Evolutionary conservation across 2,888 invertebrate genomes (phyloP), one percentile per base, ranked within the genome.

Genomic region (Alviniconcha strummeri): DNA sequence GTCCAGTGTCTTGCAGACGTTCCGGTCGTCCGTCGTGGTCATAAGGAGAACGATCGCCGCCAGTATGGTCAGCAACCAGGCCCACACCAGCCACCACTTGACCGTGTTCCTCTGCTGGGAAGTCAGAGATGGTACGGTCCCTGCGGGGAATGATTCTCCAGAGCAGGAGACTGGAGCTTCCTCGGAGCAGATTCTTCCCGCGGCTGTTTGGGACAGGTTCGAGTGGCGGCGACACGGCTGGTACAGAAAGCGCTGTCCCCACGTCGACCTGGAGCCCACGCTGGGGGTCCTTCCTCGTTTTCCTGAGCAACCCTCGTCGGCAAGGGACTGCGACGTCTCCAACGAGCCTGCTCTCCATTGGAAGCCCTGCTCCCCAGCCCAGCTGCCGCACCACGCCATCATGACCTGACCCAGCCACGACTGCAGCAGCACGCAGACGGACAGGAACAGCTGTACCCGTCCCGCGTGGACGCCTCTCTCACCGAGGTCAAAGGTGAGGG

Each of bases 321-420:
- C 19, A 19, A 7, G 19, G 67, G 52, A 13, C 3, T 5, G 8
- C 8, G 79, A 15, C 7, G 11, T 36, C 36, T 78, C 11, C 5
- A 13, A n/a, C 7, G 13, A n/a, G 9, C 8, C 56, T 6, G 13
- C 13, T 13, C 56, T 55, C 4, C 4, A 56, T 6, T 8, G 75
- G 77, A 36, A 19, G 7, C 17, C 19, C 5, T 13, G 36, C 52
- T 69, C 15, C 15, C n/a, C 19, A 9, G 56, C 7, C 56, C 3
- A n/a, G 11, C 52, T 36, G 15, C 56, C 15, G 13, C 17, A 19
- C 11, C 57, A 60, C 57, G 74, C 15, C 36, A 74, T 15, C 81
- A 81, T 72, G 72, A 81, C 57, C 57, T 81, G 81, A 1, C 71
- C 81, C 72, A 81, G 19, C 81, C 81, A 81, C 2, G 81, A 81